These are phyloP conservation scores for Hestina assimilis DNA, from an alignment of 1,140 invertebrate genomes.

Conservation along the genomic window DNA sequence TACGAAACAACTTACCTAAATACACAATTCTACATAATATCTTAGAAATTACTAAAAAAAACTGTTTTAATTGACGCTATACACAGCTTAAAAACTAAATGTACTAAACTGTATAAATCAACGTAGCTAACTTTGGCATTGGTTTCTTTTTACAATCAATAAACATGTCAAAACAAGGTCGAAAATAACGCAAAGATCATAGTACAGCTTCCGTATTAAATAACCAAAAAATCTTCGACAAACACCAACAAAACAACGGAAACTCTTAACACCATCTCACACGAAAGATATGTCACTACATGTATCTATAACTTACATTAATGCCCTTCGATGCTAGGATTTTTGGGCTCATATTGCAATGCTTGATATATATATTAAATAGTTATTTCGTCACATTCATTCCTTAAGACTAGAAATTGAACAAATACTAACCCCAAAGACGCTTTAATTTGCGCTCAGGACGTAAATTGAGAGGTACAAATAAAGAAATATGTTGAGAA, in stretches of 20 bases:
- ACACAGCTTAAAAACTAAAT: slow-evolving; percentile 72
- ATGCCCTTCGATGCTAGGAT: slow-evolving; percentile 63
- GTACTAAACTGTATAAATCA: slow-evolving; percentile 59
- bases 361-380: slow-evolving; percentile 36
- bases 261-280: slow-evolving; percentile 59
- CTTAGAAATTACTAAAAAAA: slow-evolving; percentile 74
- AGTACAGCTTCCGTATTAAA: slow-evolving; percentile 57
- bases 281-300: slow-evolving; percentile 67
- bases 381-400: slow-evolving; percentile 50
- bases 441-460: slow-evolving; percentile 21
- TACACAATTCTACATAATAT: slow-evolving; percentile 68
- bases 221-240: slow-evolving; percentile 56
- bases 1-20: slow-evolving; percentile 66
- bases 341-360: slow-evolving; percentile 71
- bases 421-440: slow-evolving; percentile 42
- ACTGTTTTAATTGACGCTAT: slow-evolving; percentile 74
- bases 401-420: slow-evolving; percentile 76
- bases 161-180: slow-evolving; percentile 69
- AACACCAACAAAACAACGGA: slow-evolving; percentile 68
- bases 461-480: slow-evolving; percentile 27
- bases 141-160: slow-evolving; percentile 71
- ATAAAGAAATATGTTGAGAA: slow-evolving; percentile 33
- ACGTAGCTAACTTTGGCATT: slow-evolving; percentile 78
- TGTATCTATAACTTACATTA: slow-evolving; percentile 53
- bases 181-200: slow-evolving; percentile 59